Conservation (phyloP, 1,140 invertebrate genomes). For the Portunus trituberculatus region DNA sequence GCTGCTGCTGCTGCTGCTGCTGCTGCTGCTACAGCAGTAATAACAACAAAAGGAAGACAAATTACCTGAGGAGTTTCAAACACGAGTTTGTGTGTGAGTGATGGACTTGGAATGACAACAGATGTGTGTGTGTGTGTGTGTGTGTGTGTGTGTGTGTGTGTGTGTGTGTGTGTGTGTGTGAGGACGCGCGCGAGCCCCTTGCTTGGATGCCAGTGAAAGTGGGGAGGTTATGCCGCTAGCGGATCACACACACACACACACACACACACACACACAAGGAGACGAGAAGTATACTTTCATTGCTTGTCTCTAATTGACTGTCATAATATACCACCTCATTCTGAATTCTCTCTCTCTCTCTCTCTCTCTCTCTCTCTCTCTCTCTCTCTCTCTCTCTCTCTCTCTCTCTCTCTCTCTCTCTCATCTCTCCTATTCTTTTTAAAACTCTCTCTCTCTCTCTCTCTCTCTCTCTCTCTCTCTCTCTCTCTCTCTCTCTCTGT, state of each 20-base stretch:
- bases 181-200: background rate
- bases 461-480: background rate
- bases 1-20: too few species aligned
- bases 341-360: background rate
- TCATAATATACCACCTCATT: background rate
- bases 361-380: background rate
- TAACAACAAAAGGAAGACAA: too few species aligned
- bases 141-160: background rate
- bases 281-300: background rate
- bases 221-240: background rate
- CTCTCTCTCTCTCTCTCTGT: too few species aligned
- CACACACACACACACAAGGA: conserved; percentile 41
- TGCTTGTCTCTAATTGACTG: background rate
- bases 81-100: background rate
- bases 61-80: too few species aligned
- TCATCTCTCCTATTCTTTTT: background rate
- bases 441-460: background rate
- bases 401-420: background rate
- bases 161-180: conserved; percentile 20
- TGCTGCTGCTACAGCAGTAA: too few species aligned
- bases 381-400: background rate
- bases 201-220: conserved; percentile 11
- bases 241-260: conserved; percentile 34
- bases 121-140: background rate
- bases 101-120: background rate